Base-by-base conservation (phyloP, 1,140 invertebrate genomes). In the Megathymus violae region DNA sequence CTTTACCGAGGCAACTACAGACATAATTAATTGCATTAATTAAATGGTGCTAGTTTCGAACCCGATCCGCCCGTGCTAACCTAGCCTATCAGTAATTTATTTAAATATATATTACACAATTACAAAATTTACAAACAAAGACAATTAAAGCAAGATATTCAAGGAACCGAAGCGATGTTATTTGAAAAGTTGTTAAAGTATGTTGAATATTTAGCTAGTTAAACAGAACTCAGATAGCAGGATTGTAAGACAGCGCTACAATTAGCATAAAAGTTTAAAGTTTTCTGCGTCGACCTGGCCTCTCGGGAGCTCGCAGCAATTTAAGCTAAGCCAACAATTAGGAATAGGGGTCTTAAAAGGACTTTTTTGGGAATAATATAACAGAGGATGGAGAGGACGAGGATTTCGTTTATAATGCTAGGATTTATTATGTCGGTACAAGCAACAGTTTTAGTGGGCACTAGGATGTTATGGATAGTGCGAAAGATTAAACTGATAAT, bases 211-310 rank as follows among this genome's bases (percentile, higher is more conserved):
- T 31, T 31, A 31, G 27, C 27, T 31, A 31, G 27, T 13, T 47
- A 47, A 44, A n/a, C n/a, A 47, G 48, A 51, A 3, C 15, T 16
- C 10, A 58, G 40, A 44, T 44, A 58, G 40, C 52, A 58, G 52
- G 52, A 58, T 58, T 14, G 52, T 58, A 46, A 58, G 14, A 10
- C 16, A 41, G 40, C 46, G 25, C 54, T 58, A 58, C 54, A 58
- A 58, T 58, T 58, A 58, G 41, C 40, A 19, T 17, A 27, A 43
- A 41, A 44, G 40, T 56, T 44, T 56, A n/a, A 14, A 43, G 40
- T 11, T 58, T 58, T 58, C 54, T 58, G 15, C 40, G 52, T 58
- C 50, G 19, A 41, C 52, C 16, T 44, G 41, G 52, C 48, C 17
- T 56, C 54, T 46, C n/a, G 40, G n/a, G 27, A 31, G 25, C 22